Percentiles rank a stretch among this genome's conserved stretches.
phyloP scores from a whole-genome alignment of 2,888 invertebrate genomes.

The Drosophila mulleri region DNA sequence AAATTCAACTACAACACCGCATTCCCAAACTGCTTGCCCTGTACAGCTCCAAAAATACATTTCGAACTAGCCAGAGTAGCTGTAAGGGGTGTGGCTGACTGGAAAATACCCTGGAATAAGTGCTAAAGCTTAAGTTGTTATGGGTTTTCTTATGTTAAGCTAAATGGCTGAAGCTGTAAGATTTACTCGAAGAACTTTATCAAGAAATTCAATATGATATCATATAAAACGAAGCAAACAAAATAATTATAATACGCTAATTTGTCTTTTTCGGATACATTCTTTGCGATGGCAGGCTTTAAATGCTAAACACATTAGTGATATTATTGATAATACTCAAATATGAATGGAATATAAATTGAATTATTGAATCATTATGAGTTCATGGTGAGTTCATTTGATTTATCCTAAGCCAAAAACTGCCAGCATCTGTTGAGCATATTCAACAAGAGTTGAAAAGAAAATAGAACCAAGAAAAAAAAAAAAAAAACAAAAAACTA shows the following conservation, averaged over 20 bases:
- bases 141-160: too few species aligned
- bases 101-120: neutral
- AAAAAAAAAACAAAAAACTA: too few species aligned
- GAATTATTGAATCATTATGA: neutral
- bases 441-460: neutral
- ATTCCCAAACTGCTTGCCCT: conserved; percentile 11
- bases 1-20: conserved; percentile 23
- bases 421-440: conserved; percentile 10
- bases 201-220: too few species aligned
- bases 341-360: neutral
- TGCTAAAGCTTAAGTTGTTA: neutral
- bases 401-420: conserved; percentile 13
- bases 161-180: too few species aligned
- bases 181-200: too few species aligned
- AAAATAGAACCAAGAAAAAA: neutral
- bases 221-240: too few species aligned
- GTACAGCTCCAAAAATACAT: conserved; percentile 7
- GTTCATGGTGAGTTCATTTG: conserved; percentile 4
- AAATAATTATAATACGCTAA: too few species aligned
- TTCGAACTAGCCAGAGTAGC: neutral
- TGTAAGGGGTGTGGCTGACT: neutral
- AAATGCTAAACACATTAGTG: neutral
- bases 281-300: neutral
- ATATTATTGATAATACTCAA: neutral
- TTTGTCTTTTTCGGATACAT: too few species aligned